A percentile compares a stretch with the other conserved stretches of the same genome.
These are phyloP conservation scores for Ischnura elegans DNA, from an alignment of 2,888 invertebrate genomes.

Conservation along the genomic window DNA sequence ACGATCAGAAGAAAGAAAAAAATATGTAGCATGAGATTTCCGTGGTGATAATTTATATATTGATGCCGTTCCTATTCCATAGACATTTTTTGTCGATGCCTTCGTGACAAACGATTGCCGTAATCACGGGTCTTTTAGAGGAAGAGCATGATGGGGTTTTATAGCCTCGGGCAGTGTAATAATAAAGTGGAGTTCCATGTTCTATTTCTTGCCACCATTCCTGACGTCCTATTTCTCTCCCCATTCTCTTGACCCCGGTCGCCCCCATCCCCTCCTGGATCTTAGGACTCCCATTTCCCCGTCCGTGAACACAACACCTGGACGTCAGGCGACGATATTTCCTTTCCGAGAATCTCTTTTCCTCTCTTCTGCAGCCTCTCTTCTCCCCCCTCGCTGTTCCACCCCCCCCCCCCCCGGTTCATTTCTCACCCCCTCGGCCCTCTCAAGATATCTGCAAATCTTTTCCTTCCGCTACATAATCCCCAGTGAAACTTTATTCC, in stretches of 20 bases:
- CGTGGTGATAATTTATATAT: background rate
- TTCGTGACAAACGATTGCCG: slow-evolving; percentile 1
- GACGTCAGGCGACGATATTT: slow-evolving; percentile 52
- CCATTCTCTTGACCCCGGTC: background rate
- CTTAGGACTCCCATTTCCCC: background rate
- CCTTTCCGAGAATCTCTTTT: slow-evolving; percentile 58
- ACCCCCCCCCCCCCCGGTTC: background rate
- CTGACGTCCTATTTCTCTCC: background rate
- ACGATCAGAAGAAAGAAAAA: background rate
- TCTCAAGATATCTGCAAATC: background rate
- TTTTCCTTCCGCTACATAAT: background rate
- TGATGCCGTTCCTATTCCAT: background rate
- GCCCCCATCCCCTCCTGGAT: background rate
- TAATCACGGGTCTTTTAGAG: background rate
- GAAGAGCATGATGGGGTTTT: background rate
- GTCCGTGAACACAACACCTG: slow-evolving; percentile 35
- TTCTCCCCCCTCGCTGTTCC: background rate
- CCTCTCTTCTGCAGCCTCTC: background rate
- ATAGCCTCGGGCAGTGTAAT: background rate
- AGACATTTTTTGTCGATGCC: background rate
- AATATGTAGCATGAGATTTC: background rate
- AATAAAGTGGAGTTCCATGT: background rate
- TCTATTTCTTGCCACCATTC: background rate
- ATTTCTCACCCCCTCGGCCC: background rate
- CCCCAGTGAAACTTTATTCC: background rate